Percentiles rank a stretch among this genome's conserved stretches.
phyloP scores from a whole-genome alignment of 2,888 invertebrate species.

The Coleophora flavipennella region DNA sequence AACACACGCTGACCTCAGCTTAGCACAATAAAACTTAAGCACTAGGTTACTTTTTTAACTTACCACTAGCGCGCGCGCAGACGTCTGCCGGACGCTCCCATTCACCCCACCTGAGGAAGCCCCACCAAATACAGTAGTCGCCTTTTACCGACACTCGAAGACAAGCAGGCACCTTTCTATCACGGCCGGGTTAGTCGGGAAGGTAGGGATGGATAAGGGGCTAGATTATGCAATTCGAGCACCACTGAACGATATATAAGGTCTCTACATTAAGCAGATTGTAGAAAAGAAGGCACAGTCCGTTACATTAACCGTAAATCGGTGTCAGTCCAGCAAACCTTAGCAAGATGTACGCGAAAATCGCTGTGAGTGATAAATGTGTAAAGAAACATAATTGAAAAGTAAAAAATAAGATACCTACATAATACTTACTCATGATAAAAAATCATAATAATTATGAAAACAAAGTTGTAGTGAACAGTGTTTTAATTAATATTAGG shows the following conservation, averaged over 20 bases:
- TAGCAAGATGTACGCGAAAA: constrained; percentile 66
- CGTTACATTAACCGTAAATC: constrained; percentile 42
- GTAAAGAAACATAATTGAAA: too few species aligned
- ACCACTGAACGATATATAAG: constrained; percentile 6
- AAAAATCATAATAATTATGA: neutral
- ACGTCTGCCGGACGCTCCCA: constrained; percentile 4
- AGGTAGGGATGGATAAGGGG: constrained; percentile 65
- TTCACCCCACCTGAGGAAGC: constrained; percentile 40
- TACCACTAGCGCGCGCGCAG: too few species aligned
- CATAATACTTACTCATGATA: too few species aligned
- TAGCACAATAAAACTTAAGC: too few species aligned
- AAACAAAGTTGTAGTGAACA: neutral
- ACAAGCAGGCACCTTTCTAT: constrained; percentile 37
- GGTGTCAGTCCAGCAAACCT: constrained; percentile 57
- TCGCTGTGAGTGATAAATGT: constrained; percentile 52
- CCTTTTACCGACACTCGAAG: constrained; percentile 24
- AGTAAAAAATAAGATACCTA: too few species aligned
- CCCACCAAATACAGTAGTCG: constrained; percentile 34
- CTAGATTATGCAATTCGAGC: constrained; percentile 54
- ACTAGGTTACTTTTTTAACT: too few species aligned
- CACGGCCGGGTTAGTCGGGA: constrained; percentile 39
- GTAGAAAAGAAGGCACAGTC: constrained; percentile 55
- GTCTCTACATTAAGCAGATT: constrained; percentile 21
- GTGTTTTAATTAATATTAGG: neutral
- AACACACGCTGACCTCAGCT: too few species aligned